Conservation (phyloP, 2,888 invertebrate genomes). For the Hipparchia sbordonii region DNA sequence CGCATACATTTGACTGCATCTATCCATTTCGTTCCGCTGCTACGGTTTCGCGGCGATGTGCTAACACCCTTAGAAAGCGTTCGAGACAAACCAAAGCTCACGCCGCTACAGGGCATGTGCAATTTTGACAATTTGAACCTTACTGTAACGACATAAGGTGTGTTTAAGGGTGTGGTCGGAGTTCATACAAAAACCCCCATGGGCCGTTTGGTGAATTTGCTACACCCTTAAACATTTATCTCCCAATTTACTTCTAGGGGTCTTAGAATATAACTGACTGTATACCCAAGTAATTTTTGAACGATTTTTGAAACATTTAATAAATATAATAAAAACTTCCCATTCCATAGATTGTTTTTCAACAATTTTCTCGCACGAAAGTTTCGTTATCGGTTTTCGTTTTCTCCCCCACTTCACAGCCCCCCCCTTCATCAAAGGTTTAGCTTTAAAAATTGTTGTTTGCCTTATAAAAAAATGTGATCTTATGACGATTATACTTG, state of each 20-base stretch:
- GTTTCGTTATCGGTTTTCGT: conserved; percentile 65
- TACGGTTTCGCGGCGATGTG: no score
- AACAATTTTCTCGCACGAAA: background rate
- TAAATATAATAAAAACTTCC: conserved; percentile 40
- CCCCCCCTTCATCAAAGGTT: conserved; percentile 68
- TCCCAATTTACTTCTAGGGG: conserved; percentile 1
- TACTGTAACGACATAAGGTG: no score
- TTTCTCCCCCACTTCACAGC: conserved; percentile 20
- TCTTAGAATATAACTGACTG: background rate
- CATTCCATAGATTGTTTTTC: conserved; percentile 52
- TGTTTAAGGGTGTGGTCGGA: no score
- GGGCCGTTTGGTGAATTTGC: no score
- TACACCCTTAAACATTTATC: background rate
- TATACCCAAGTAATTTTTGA: background rate
- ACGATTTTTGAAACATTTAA: conserved; percentile 47
- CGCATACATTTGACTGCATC: no score
- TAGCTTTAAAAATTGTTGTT: conserved; percentile 83
- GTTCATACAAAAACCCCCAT: no score
- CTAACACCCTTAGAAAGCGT: no score
- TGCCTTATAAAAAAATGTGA: conserved; percentile 82
- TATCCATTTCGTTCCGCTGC: no score
- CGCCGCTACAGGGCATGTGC: no score
- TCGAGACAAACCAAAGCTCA: no score
- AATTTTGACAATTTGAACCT: no score
- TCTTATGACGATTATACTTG: conserved; percentile 80